phyloP scores from a whole-genome alignment of 2,797 vertebrate genomes.

The Hypotaenidia philippensis region DNA sequence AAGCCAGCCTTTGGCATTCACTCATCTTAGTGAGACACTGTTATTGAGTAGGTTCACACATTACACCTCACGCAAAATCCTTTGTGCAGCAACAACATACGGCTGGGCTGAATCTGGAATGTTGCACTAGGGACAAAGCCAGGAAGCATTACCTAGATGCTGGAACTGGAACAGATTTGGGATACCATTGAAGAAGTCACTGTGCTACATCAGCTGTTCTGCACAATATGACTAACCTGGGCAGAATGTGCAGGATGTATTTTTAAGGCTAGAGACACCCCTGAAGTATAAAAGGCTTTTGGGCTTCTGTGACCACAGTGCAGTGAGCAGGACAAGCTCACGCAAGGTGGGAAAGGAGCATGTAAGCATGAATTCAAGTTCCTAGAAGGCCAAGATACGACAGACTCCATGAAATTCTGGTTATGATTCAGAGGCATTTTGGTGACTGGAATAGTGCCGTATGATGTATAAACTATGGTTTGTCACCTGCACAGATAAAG shows the following conservation, averaged over 20 bases:
- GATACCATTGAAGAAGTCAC: neutral
- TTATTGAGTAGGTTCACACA: neutral
- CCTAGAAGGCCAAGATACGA: neutral
- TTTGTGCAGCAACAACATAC: rapidly evolving
- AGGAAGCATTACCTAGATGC: neutral
- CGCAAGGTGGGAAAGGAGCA: neutral
- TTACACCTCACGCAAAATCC: neutral
- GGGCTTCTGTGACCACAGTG: neutral
- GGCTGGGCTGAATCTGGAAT: neutral
- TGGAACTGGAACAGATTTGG: neutral
- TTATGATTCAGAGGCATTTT: neutral
- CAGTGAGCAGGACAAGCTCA: neutral
- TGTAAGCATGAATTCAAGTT: neutral
- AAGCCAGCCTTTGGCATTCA: neutral
- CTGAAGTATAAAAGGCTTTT: neutral
- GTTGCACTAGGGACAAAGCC: neutral
- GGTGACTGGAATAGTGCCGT: neutral
- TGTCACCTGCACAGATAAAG: neutral
- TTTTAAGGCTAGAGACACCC: neutral
- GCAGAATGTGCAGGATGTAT: neutral
- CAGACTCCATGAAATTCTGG: neutral
- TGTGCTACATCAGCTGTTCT: neutral
- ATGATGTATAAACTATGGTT: neutral
- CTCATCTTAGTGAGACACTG: neutral
- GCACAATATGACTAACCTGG: neutral